Evolutionary conservation across 1,140 invertebrate genomes (phyloP).

Genomic region (Heliconius hermathena): DNA sequence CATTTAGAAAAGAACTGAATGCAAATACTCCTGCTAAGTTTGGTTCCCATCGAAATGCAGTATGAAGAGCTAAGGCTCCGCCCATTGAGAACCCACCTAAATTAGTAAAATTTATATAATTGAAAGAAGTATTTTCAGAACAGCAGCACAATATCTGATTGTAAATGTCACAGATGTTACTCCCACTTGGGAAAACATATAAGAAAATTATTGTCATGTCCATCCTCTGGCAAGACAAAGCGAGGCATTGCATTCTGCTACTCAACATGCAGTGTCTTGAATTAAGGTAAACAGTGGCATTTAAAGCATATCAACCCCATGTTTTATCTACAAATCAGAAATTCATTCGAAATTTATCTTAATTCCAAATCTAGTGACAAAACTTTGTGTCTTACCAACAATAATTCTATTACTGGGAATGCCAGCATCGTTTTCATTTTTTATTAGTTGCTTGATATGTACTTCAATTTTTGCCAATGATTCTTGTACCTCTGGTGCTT

Average conservation of each 20-base stretch:
- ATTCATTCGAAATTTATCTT: not conserved
- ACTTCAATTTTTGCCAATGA: slow-evolving; percentile 83
- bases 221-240: too few species aligned
- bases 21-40: slow-evolving; percentile 86
- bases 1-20: slow-evolving; percentile 88
- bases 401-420: slow-evolving; percentile 86
- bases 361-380: not conserved
- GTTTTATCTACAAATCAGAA: too few species aligned
- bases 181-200: too few species aligned
- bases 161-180: too few species aligned
- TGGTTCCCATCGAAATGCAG: slow-evolving; percentile 84
- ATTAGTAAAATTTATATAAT: slow-evolving; percentile 24
- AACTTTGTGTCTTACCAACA: slow-evolving; percentile 76
- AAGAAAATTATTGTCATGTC: too few species aligned
- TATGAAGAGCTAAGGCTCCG: slow-evolving; percentile 86
- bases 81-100: slow-evolving; percentile 91
- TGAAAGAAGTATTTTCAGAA: not conserved
- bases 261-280: too few species aligned
- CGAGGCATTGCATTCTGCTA: too few species aligned
- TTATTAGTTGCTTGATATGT: slow-evolving; percentile 83
- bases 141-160: too few species aligned
- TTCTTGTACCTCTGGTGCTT: slow-evolving; percentile 83
- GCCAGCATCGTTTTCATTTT: slow-evolving; percentile 84
- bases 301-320: too few species aligned
- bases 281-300: too few species aligned